These are phyloP conservation scores for Dasysyrphus tricinctus DNA, from an alignment of 2,888 invertebrate genomes.

Conservation along the genomic window DNA sequence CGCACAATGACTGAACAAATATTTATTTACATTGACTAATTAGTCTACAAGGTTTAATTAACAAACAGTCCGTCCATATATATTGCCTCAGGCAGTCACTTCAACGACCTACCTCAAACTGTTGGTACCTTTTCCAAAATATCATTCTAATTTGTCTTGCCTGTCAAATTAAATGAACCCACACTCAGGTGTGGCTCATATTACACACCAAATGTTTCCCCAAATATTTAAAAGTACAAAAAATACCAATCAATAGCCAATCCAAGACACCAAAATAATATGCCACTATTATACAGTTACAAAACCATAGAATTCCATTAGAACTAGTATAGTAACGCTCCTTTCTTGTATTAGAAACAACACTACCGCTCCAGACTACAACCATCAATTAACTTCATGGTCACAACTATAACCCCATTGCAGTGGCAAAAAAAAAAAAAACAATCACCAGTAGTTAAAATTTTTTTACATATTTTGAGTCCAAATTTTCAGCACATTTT, in stretches of 20 bases:
- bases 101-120: neutral
- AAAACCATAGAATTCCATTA: slow-evolving; percentile 39
- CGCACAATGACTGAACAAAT: neutral
- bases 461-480: slow-evolving; percentile 8
- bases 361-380: slow-evolving; percentile 3
- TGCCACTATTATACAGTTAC: neutral
- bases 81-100: neutral
- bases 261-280: slow-evolving; percentile 23
- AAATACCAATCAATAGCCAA: slow-evolving; percentile 23
- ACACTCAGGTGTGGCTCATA: slow-evolving; percentile 23
- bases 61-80: neutral
- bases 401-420: slow-evolving; percentile 38
- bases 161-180: slow-evolving; percentile 34
- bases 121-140: neutral
- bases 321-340: slow-evolving; percentile 34
- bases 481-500: slow-evolving; percentile 40
- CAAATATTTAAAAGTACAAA: neutral
- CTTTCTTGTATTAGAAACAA: neutral
- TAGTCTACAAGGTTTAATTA: slow-evolving; percentile 11
- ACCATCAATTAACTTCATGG: slow-evolving; percentile 57
- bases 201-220: slow-evolving; percentile 9
- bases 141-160: slow-evolving; percentile 30
- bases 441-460: neutral
- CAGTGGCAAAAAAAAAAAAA: neutral
- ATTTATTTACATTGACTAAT: slow-evolving; percentile 13